Base-by-base conservation (phyloP, 2,113 vertebrate genomes). In the Larimichthys polyactis region DNA sequence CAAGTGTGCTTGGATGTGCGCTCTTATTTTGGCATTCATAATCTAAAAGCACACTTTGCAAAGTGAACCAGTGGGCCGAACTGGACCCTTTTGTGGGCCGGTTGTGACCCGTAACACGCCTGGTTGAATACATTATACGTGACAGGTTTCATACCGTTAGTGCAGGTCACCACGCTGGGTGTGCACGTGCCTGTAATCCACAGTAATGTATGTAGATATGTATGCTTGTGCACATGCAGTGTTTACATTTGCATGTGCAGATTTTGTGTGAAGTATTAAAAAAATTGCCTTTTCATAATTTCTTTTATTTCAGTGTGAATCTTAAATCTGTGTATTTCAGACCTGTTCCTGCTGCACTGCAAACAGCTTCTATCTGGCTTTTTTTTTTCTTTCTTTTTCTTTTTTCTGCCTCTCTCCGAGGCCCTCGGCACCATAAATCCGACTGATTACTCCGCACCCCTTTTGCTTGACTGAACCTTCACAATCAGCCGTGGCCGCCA, bases 381-480 rank as follows among this genome's bases (percentile, higher is more conserved):
- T 94, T 96, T 96, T 96, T 96, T 75, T 51, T 63, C 24, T 51
- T 15, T 67, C 9, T 66, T 59, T 44, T 57, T n/a, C n/a, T 63
- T 74, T 55, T 62, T 52, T 72, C 54, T 57, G 36, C 66, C 78
- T 89, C 87, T 81, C 83, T 89, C 90, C 86, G 87, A 90, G 93
- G 88, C 93, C 91, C 90, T 85, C 84, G 87, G 90, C 93, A 91
- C 96, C 98, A 97, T 98, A 98, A 98, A 97, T 97, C 97, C 96
- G 92, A 96, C 96, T 97, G 97, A 98, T 98, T 98, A 98, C 97
- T 96, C 96, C 96, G 96, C 96, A 97, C 96, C 93, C 97, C 97
- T 97, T 97, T 97, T 97, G 96, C 97, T 99, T 98, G 96, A 96
- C 96, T 98, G 97, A 95, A 96, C 95, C 97, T 97, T 98, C 96